These are phyloP conservation scores for Barypeithes pellucidus DNA, from an alignment of 2,888 invertebrate species.

Conservation along the genomic window DNA sequence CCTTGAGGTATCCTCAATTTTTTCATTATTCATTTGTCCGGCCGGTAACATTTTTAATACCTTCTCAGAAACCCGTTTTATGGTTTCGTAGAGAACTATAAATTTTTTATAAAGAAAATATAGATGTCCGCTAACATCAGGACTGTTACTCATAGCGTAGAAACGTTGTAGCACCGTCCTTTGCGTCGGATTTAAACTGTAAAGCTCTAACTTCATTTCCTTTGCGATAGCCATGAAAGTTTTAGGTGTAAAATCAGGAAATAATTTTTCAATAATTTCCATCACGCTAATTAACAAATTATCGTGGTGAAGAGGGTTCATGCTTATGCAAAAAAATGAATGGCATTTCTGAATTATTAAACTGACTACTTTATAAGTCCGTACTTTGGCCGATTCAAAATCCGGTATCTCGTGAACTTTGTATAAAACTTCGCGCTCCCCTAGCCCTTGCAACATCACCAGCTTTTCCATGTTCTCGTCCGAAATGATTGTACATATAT, in stretches of 20 bases:
- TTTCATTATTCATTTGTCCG: neutral
- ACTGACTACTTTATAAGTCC: neutral
- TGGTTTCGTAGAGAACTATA: neutral
- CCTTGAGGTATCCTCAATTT: neutral
- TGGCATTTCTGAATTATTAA: neutral
- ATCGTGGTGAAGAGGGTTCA: neutral
- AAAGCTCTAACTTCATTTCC: neutral
- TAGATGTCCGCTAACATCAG: neutral
- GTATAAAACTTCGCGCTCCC: neutral
- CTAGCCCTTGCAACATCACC: neutral
- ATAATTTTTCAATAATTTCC: neutral
- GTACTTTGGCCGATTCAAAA: neutral
- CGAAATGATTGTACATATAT: neutral
- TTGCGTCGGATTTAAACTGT: neutral
- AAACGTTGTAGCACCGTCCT: neutral
- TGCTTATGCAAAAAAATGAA: neutral
- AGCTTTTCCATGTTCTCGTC: neutral
- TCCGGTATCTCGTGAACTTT: conserved; percentile 5
- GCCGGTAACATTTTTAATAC: neutral
- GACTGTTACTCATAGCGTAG: neutral
- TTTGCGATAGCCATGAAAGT: neutral
- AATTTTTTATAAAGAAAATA: conserved; percentile 4
- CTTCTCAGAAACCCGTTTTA: neutral
- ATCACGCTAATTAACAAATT: neutral
- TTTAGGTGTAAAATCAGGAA: neutral